phyloP scores from a whole-genome alignment of 1,140 invertebrate genomes.

The Bombus superbus region DNA sequence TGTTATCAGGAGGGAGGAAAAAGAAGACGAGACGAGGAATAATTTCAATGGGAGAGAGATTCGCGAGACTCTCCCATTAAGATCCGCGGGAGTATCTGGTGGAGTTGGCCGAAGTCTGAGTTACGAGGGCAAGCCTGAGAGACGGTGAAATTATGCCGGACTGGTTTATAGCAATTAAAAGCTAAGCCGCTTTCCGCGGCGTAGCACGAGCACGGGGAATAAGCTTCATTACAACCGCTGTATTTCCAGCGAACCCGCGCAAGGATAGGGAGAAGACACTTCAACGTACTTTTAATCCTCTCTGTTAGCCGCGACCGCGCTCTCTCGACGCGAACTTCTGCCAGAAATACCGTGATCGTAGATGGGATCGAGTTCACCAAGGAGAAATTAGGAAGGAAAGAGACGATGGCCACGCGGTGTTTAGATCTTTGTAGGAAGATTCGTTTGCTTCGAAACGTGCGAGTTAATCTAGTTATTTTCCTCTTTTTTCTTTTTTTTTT shows the following conservation, averaged over 20 bases:
- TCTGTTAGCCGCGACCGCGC: slow-evolving; percentile 21
- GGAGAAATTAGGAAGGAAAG: too few species aligned
- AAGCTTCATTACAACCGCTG: slow-evolving; percentile 33
- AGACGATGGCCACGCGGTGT: too few species aligned
- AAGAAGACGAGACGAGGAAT: background rate
- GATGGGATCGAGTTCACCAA: too few species aligned
- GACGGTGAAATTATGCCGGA: slow-evolving; percentile 14
- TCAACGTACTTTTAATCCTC: slow-evolving; percentile 32
- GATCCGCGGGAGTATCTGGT: background rate
- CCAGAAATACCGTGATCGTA: background rate
- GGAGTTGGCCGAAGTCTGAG: background rate
- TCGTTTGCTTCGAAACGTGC: too few species aligned
- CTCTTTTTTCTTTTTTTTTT: too few species aligned
- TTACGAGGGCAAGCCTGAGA: slow-evolving; percentile 1
- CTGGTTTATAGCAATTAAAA: slow-evolving; percentile 46
- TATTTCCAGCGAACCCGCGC: background rate
- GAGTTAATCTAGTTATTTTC: too few species aligned
- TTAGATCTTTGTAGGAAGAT: too few species aligned
- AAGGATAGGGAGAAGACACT: slow-evolving; percentile 25
- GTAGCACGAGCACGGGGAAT: slow-evolving; percentile 5
- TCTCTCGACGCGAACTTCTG: background rate
- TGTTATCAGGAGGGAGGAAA: background rate
- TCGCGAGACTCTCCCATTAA: slow-evolving; percentile 3
- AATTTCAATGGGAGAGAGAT: background rate
- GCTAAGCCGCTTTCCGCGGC: slow-evolving; percentile 37